Evolutionary conservation across 2,797 vertebrate genomes (phyloP), one percentile per base, ranked within the genome.

Genomic region (Nannoperca obscura): DNA sequence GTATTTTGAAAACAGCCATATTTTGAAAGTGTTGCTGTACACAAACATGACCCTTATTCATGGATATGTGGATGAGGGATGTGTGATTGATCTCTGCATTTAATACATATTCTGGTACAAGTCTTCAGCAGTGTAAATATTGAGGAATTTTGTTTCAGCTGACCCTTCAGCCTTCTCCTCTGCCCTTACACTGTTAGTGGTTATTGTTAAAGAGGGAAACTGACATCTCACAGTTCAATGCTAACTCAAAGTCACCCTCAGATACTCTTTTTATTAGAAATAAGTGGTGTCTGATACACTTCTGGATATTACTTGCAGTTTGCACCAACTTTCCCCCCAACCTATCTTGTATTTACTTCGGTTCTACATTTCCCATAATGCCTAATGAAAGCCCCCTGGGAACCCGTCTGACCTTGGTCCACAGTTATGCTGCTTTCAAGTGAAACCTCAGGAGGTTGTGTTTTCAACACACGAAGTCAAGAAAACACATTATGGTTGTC

Each of bases 1-100:
- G 24, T 81, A 73, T 86, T 88, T 81, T 79, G 66, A 81, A 79
- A 87, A 88, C 81, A 80, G 42, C 20, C 1, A 0, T 73, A 62
- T 70, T 84, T 73, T 72, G 59, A 71, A 72, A 74, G 49, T 2
- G 5, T 42, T 81, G 24, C 30, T 38, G 42, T 46, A 83, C 82
- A 86, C 87, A 91, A 84, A 85, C 82, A 83, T 30, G 57, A 73
- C 78, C 81, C 71, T 47, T 57, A 49, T 27, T 13, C 12, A 20
- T 47, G 24, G 9, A 24, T 50, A 3, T n/a, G 60, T 74, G 15
- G 36, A 80, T 83, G 80, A 60, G 71, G 81, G 73, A 17, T 12
- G 54, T n/a, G 24, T 11, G 74, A 83, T 82, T 70, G 65, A 76
- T 70, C 57, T 59, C 0, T 0, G 5, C 58, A 46, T 74, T 44